Evolutionary conservation across 2,888 invertebrate genomes (phyloP), one percentile per base, ranked within the genome.

Genomic region (Automeris io): DNA sequence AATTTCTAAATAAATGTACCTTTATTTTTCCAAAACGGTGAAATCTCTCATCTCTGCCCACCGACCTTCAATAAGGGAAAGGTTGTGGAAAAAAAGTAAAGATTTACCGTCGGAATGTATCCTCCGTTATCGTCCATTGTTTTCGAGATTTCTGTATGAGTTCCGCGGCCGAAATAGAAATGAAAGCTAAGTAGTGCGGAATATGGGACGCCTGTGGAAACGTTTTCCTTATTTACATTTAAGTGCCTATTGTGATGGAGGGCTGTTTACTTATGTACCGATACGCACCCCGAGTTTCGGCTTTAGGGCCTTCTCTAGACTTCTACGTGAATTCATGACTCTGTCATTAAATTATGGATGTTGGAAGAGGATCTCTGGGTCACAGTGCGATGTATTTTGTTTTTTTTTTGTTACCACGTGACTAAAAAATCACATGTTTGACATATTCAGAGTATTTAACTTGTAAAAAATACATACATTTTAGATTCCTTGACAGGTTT

Each of bases 191-290:
- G 53, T 54, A 62, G 51, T 46, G 46, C 39, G 45, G 45, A 45
- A 52, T 49, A 50, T 49, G 49, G 52, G 45, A 52, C 44, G 43
- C 46, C 38, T 50, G 48, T 49, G 39, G 42, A 42, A 37, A 39
- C 33, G 43, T 46, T 56, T 56, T 52, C 57, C 53, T 58, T 58
- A 51, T 56, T 57, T 54, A 54, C 50, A 50, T 51, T 51, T 46
- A 37, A 32, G 32, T 37, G 18, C 11, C 23, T 21, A 9, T 25
- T 18, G 23, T 35, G 16, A 18, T 37, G 29, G 29, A 21, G 21
- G 16, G 31, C n/a, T 31, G 21, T 22, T 31, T 23, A 23, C 8
- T 22, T 11, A 9, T 37, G 16, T 23, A 34, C 23, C 9, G 23
- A 22, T 23, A 34, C 34, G 16, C 29, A 5, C 5, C 13, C 29